These are phyloP conservation scores for Zosterops pallidus DNA, from an alignment of 2,113 vertebrate genomes.

Conservation along the genomic window DNA sequence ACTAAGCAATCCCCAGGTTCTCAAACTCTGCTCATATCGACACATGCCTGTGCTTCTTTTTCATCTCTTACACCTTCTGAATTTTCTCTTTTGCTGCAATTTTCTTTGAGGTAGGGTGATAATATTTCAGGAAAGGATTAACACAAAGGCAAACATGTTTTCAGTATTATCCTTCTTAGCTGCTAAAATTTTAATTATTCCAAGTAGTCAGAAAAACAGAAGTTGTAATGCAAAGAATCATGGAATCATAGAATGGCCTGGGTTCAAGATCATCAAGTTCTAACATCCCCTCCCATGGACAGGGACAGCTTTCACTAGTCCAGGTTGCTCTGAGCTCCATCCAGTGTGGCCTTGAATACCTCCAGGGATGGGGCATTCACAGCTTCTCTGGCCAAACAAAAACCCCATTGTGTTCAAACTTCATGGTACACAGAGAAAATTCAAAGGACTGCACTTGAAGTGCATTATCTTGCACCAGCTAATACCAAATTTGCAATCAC, in stretches of 20 bases:
- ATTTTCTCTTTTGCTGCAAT: not conserved
- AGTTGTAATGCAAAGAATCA: not conserved
- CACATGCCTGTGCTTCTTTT: not conserved
- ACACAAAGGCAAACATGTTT: not conserved
- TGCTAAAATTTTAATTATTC: not conserved
- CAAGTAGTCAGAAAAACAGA: not conserved
- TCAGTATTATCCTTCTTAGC: not conserved
- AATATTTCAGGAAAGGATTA: not conserved
- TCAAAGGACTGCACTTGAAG: not conserved
- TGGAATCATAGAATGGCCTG: not conserved
- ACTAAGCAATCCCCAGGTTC: not conserved
- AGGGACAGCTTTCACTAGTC: not conserved
- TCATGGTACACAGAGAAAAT: not conserved
- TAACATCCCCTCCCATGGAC: not conserved
- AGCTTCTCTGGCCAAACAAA: not conserved
- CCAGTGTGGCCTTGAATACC: not conserved
- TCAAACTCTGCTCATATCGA: not conserved
- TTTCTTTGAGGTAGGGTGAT: not conserved
- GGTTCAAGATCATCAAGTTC: not conserved
- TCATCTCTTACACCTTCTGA: not conserved
- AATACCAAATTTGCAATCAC: not conserved
- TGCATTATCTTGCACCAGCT: not conserved
- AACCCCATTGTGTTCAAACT: not conserved
- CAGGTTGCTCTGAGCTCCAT: not conserved
- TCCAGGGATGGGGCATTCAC: not conserved